Base-by-base conservation (phyloP, 1,140 invertebrate species). In the Zaprionus camerounensis region DNA sequence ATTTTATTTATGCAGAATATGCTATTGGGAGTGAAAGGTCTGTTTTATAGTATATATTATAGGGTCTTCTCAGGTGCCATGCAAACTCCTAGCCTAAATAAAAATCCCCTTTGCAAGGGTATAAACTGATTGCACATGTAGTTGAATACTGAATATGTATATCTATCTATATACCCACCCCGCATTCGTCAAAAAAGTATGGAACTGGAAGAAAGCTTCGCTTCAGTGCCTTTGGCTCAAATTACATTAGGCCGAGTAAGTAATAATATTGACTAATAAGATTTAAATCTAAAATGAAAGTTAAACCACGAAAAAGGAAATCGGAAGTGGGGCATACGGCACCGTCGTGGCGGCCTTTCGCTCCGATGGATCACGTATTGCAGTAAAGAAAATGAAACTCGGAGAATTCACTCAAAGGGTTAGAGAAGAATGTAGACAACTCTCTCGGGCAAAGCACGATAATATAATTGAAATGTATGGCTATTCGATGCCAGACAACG, bases 381-480 rank as follows among this genome's bases (percentile, higher is more conserved):
- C 98, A 31, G 96, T 99, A n/a, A 99, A 99, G 94, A 95, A 96
- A 75, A 98, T 99, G 72, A 96, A 15, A 5, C 38, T 41, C 38
- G 38, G 97, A 91, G 96, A 96, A 80, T 95, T 96, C 38, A 97
- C 34, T 11, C 0, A 36, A 36, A 36, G 1, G 1, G 34, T 97
- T 91, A 93, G 94, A 36, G 94, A 96, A 64, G 97, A 98, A 95
- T 95, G 83, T 17, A 94, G 95, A 31, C 97, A 99, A 92, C 93
- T 99, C 61, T 98, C 97, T 11, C 93, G 97, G 87, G 97, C 99
- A 1, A 95, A 94, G 36, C 98, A 99, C 94, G 96, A 96, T 3
- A 99, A 99, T 93, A 99, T 99, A 85, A 96, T 99, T 17, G 95
- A 95, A 87, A 92, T 99, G 11, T 98, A 98, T 95, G 98, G 98